Percentiles rank a stretch among this genome's conserved stretches.
Conservation (phyloP, 2,888 invertebrate genomes). For the Melangyna quadrimaculata region DNA sequence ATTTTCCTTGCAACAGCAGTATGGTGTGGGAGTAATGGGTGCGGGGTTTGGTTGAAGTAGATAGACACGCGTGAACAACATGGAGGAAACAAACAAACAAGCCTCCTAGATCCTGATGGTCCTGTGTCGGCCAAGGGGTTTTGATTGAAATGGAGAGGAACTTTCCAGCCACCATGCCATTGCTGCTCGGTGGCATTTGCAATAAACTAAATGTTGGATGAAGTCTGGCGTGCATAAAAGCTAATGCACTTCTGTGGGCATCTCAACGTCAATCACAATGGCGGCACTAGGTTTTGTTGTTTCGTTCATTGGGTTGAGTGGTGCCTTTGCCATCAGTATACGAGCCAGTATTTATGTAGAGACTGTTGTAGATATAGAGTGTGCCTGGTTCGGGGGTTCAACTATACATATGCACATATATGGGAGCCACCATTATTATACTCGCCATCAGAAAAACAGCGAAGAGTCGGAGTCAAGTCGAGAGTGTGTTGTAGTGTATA, state of each 20-base stretch:
- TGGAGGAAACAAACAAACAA: constrained; percentile 33
- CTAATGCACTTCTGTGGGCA: constrained; percentile 80
- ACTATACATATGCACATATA: too few species aligned
- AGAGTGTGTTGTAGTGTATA: background rate
- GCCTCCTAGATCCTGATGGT: background rate
- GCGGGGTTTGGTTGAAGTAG: too few species aligned
- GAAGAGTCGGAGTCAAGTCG: too few species aligned
- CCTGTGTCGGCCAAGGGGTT: constrained; percentile 17
- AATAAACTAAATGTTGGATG: constrained; percentile 73
- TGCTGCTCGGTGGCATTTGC: constrained; percentile 65
- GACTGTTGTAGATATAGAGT: background rate
- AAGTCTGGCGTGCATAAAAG: constrained; percentile 75
- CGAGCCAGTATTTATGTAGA: background rate
- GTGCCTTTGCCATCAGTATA: constrained; percentile 4
- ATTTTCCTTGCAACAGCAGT: background rate
- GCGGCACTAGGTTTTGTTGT: constrained; percentile 61
- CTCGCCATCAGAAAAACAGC: constrained; percentile 12
- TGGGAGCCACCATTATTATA: background rate
- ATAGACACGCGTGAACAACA: constrained; percentile 65
- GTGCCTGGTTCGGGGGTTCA: too few species aligned
- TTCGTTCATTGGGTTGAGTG: constrained; percentile 29
- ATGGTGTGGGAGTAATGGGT: background rate
- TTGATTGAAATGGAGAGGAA: constrained; percentile 55
- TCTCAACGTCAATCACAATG: constrained; percentile 77
- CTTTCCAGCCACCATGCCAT: constrained; percentile 22